phyloP scores from a whole-genome alignment of 2,113 vertebrate species.

The Caracal caracal region DNA sequence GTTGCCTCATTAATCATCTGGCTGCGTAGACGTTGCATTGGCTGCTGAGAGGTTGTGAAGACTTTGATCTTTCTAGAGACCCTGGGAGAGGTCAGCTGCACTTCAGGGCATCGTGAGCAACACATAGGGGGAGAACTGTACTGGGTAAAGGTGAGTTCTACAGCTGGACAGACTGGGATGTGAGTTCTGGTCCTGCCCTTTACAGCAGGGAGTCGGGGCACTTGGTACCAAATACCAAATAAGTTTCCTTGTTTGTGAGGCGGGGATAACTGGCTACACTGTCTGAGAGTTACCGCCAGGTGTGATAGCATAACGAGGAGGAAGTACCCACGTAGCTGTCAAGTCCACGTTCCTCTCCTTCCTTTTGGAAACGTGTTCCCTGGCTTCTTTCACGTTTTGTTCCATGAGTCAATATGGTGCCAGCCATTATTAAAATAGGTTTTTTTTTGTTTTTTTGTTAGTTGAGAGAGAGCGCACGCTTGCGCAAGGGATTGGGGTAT shows the following conservation, averaged over 20 bases:
- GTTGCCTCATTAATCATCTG: not conserved
- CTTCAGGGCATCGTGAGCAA: not conserved
- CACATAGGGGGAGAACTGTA: not conserved
- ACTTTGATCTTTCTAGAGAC: not conserved
- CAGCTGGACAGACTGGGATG: not conserved
- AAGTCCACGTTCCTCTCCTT: not conserved
- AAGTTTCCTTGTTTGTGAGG: not conserved
- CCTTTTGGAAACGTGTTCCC: not conserved
- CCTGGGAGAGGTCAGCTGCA: not conserved
- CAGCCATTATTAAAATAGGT: not conserved
- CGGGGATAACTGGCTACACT: not conserved
- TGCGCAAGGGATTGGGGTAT: no score
- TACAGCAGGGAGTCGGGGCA: not conserved
- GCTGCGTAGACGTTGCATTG: not conserved
- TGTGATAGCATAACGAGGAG: not conserved
- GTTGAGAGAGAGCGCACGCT: no score
- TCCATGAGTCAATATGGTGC: not conserved
- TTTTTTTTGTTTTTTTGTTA: not conserved
- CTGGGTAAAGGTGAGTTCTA: not conserved
- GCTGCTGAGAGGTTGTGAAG: not conserved
- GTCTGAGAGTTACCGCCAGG: not conserved
- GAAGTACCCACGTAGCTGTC: not conserved
- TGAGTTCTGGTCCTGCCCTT: not conserved
- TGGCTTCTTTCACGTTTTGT: not conserved
- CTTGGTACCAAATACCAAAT: not conserved